phyloP scores from a whole-genome alignment of 2,888 invertebrate genomes.

The Eupeodes latifasciatus region DNA sequence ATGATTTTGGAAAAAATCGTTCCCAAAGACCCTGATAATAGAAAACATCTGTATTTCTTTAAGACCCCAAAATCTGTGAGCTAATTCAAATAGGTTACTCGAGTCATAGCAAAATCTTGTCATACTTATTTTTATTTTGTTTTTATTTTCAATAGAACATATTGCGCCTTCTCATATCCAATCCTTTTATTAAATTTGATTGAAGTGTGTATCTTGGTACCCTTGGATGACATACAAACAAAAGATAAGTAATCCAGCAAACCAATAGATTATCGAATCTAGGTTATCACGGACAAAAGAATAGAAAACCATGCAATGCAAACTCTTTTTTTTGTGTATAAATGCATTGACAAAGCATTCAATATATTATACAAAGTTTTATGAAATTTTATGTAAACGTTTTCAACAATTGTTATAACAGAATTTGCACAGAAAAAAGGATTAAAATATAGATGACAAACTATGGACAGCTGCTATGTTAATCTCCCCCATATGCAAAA shows the following conservation, averaged over 20 bases:
- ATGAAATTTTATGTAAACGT: conserved; percentile 58
- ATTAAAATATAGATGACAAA: conserved; percentile 40
- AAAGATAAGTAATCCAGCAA: conserved; percentile 60
- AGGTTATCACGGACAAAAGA: conserved; percentile 55
- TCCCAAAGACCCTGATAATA: neutral
- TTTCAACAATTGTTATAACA: conserved; percentile 48
- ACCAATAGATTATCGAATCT: conserved; percentile 65
- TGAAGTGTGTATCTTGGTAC: conserved; percentile 9
- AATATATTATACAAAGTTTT: conserved; percentile 20
- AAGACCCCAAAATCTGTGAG: neutral
- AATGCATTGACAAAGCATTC: conserved; percentile 28
- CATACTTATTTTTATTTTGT: neutral
- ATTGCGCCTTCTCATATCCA: conserved; percentile 44
- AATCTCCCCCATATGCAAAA: conserved; percentile 68
- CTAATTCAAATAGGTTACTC: conserved; percentile 15
- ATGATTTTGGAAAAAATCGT: no score
- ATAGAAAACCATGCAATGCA: conserved; percentile 35
- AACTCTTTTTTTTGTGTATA: conserved; percentile 5
- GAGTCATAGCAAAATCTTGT: neutral
- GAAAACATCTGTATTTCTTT: conserved; percentile 7
- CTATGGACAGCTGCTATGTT: conserved; percentile 37
- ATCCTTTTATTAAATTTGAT: conserved; percentile 33
- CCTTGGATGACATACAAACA: conserved; percentile 11
- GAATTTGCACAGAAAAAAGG: conserved; percentile 49
- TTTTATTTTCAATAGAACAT: conserved; percentile 2